Evolutionary conservation across 2,113 vertebrate genomes (phyloP).

Genomic region (Glaucidium brasilianum): DNA sequence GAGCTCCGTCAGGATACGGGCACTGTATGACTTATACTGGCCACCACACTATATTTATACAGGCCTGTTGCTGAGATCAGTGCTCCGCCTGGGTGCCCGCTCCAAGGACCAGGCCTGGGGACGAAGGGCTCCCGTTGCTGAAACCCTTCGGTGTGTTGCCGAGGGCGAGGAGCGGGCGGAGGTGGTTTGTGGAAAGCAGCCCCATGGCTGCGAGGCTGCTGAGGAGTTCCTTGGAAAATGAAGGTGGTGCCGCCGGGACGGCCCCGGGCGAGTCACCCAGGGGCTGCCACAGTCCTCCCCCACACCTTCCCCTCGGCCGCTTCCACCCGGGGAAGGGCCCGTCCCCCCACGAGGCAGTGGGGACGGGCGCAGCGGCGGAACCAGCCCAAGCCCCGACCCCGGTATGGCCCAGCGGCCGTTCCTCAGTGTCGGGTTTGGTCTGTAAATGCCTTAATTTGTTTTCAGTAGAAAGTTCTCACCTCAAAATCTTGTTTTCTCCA

Average conservation of each 20-base stretch:
- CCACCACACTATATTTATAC: background rate
- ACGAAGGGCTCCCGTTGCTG: background rate
- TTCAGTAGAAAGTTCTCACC: background rate
- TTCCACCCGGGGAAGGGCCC: background rate
- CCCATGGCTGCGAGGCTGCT: background rate
- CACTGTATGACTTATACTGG: too few species aligned
- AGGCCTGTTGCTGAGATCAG: background rate
- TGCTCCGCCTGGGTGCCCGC: background rate
- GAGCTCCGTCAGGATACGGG: background rate
- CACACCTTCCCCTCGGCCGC: background rate
- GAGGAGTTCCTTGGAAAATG: background rate
- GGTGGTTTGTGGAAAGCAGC: background rate
- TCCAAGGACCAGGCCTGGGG: background rate
- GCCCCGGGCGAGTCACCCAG: background rate
- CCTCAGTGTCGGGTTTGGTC: background rate
- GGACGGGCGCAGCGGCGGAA: accelerated
- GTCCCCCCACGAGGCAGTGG: accelerated
- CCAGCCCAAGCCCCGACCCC: background rate
- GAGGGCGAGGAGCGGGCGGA: background rate
- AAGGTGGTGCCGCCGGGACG: too few species aligned
- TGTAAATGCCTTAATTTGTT: background rate
- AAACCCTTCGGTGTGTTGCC: background rate
- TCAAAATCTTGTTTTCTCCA: background rate
- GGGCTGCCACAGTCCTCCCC: background rate
- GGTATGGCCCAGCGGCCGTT: accelerated